Base-by-base conservation (phyloP, 2,113 vertebrate genomes). In the Lepus timidus region DNA sequence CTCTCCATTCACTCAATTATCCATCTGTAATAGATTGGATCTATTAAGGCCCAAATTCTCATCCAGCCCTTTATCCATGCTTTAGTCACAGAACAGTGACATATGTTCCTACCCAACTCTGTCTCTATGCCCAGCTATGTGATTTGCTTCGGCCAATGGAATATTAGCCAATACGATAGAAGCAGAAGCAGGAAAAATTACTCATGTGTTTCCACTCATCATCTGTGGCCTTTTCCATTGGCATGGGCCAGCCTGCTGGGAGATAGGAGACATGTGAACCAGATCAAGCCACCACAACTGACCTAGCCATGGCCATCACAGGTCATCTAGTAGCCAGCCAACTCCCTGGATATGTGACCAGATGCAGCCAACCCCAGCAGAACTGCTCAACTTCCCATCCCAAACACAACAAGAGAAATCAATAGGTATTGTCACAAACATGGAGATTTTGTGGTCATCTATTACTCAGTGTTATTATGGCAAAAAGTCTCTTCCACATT, bases 401-500 rank as follows among this genome's bases (percentile, higher is more conserved):
- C 39, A 90, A 71, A 65, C 55, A 65, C 11, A 64, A 65, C 11
- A 64, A 2, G 62, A 71, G n/a, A 19, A 22, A 16, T 44, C 55
- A 83, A 44, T 1, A 93, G 44, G 4, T 58, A 33, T 6, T n/a
- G n/a, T 33, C 83, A 9, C 39, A 80, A 76, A 64, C 39, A 74
- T 39, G 4, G 1, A 76, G 64, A n/a, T 76, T 65, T 51, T 85
- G 78, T 39, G 19, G 9, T 20, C 25, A n/a, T 49, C 62, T 58
- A 13, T 88, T 80, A 74, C 52, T 62, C n/a, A 14, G 39, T 19
- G 36, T 29, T 62, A 85, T 0, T 51, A 25, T 62, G 67, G 20
- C 65, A 89, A 84, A 49, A 70, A 86, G 31, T 96, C 89, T 76
- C 44, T 52, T 93, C 67, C 73, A 73, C 36, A 82, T 68, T 68